Conservation (phyloP, 2,797 vertebrate genomes). For the Iguana delicatissima region DNA sequence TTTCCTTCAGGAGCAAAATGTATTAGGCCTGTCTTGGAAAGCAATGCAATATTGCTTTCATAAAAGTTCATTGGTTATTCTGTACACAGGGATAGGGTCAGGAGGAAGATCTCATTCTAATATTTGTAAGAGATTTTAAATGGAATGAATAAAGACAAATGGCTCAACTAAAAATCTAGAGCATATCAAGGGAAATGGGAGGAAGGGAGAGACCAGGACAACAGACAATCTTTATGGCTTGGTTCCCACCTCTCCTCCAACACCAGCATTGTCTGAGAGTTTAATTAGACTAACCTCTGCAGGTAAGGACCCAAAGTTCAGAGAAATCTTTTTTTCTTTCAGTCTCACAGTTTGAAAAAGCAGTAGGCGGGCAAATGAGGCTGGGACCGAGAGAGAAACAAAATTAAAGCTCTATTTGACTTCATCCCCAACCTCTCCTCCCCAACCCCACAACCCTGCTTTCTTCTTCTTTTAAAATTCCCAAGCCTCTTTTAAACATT, state of each 20-base stretch:
- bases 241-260: neutral
- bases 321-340: slow-evolving; percentile 30
- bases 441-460: neutral
- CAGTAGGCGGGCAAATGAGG: neutral
- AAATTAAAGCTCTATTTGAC: slow-evolving; percentile 43
- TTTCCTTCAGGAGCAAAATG: neutral
- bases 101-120: neutral
- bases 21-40: neutral
- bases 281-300: slow-evolving; percentile 37
- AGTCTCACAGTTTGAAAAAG: slow-evolving; percentile 33
- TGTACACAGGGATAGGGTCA: too few relatives aligned
- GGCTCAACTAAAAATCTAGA: neutral
- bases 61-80: neutral
- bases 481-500: slow-evolving; percentile 28
- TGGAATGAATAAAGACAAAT: neutral
- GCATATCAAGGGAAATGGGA: neutral
- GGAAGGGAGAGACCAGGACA: neutral
- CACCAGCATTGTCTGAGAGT: neutral
- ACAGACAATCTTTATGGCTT: neutral
- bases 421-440: slow-evolving; percentile 1
- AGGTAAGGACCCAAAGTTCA: slow-evolving; percentile 37
- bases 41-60: neutral
- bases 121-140: neutral
- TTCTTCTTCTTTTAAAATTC: slow-evolving; percentile 19
- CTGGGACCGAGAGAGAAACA: slow-evolving; percentile 28